Evolutionary conservation across 2,888 invertebrate genomes (phyloP), one percentile per base, ranked within the genome.

Genomic region (Anthoptus insignis): DNA sequence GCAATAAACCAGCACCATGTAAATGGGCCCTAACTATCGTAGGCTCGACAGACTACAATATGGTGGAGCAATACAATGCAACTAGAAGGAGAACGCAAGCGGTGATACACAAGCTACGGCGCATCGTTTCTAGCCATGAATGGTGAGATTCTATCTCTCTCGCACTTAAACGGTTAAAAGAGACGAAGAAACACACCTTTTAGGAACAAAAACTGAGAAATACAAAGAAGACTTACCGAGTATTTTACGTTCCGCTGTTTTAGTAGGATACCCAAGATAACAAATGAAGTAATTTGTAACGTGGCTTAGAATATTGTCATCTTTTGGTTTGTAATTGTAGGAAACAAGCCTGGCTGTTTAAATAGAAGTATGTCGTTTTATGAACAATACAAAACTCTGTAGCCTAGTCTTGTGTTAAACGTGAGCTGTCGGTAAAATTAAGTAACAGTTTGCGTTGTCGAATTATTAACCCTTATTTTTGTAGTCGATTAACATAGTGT

Each of bases 11-110:
- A n/a, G n/a, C n/a, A n/a, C n/a, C n/a, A n/a, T n/a, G n/a, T n/a
- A n/a, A n/a, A n/a, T n/a, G n/a, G n/a, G n/a, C n/a, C n/a, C n/a
- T n/a, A n/a, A n/a, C n/a, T n/a, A n/a, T n/a, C n/a, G n/a, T n/a
- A n/a, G n/a, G n/a, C n/a, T n/a, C n/a, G n/a, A n/a, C n/a, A n/a
- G n/a, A 76, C 76, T 79, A 80, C 73, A 79, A 85, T 81, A 80
- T 81, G 76, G 80, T 71, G 81, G 82, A 69, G 69, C 74, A 77
- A 78, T 79, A 75, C 75, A 81, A 79, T 77, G 78, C 77, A 81
- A 71, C 70, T 75, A 70, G 70, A 67, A 73, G 75, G 80, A 77
- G 74, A 76, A 78, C 77, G 74, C 79, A 78, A 78, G 76, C 74
- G 77, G 79, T 78, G 53, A 54, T 67, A 56, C 73, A 78, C 76